Conservation (phyloP, 2,888 invertebrate genomes). For the Euclidia mi region DNA sequence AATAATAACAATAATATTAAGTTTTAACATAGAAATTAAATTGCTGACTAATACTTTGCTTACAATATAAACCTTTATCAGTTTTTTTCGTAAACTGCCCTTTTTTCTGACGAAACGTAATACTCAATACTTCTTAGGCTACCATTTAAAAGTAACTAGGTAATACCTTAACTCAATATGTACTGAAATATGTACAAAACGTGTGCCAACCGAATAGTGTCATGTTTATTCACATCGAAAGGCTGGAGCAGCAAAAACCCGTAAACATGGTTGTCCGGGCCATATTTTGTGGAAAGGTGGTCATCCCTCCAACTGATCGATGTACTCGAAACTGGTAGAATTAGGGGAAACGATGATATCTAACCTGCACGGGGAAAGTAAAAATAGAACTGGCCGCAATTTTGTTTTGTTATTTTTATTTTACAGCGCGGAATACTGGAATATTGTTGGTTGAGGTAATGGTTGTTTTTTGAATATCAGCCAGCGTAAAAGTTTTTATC, state of each 20-base stretch:
- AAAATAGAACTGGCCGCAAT: slow-evolving; percentile 4
- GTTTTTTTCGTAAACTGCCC: too few relatives aligned
- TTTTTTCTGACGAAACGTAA: too few relatives aligned
- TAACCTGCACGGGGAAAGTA: slow-evolving; percentile 28
- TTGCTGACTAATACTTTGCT: too few relatives aligned
- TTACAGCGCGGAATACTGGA: neutral
- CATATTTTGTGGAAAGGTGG: slow-evolving; percentile 82
- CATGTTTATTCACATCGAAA: slow-evolving; percentile 58
- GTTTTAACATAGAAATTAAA: too few relatives aligned
- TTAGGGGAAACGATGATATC: slow-evolving; percentile 53
- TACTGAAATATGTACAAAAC: slow-evolving; percentile 33
- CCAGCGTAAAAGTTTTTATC: too few relatives aligned
- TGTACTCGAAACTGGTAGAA: slow-evolving; percentile 65
- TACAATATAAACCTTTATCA: too few relatives aligned
- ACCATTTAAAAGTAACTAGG: too few relatives aligned
- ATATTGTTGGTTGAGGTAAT: neutral
- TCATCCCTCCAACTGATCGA: slow-evolving; percentile 82
- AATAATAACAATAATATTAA: too few relatives aligned
- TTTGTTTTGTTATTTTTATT: neutral
- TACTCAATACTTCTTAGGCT: too few relatives aligned
- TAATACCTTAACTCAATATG: neutral
- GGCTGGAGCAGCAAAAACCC: slow-evolving; percentile 59
- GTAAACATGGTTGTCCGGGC: slow-evolving; percentile 71
- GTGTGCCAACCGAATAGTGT: slow-evolving; percentile 40
- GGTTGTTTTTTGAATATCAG: neutral